Percentiles rank a stretch among this genome's conserved stretches.
These are phyloP conservation scores for Spicauda simplicius DNA, from an alignment of 2,888 invertebrate genomes.

Conservation along the genomic window DNA sequence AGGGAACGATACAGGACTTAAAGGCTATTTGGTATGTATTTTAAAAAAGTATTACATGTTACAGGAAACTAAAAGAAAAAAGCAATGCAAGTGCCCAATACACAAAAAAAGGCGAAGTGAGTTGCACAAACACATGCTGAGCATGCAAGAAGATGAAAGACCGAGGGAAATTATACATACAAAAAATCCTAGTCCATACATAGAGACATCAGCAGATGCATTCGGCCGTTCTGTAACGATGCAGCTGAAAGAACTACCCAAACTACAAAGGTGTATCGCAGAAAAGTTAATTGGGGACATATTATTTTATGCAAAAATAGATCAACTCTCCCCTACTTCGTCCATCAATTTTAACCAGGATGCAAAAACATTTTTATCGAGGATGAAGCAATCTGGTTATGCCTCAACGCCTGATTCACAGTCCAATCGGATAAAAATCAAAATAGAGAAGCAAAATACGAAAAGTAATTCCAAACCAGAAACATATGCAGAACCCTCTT, in stretches of 20 bases:
- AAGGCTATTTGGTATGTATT: background rate
- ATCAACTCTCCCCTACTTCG: background rate
- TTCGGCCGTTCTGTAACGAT: background rate
- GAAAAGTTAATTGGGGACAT: slow-evolving; percentile 5
- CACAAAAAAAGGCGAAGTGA: background rate
- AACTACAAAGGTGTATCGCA: background rate
- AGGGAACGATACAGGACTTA: no score
- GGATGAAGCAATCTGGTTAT: background rate
- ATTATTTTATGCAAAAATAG: slow-evolving; percentile 3
- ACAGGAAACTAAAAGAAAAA: background rate
- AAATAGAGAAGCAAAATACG: background rate
- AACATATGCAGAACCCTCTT: background rate
- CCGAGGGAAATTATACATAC: background rate
- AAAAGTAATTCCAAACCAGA: slow-evolving; percentile 1
- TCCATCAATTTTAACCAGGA: background rate
- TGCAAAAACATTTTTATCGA: background rate
- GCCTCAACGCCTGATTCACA: background rate
- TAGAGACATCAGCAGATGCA: background rate
- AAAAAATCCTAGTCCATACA: background rate
- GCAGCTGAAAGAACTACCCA: background rate
- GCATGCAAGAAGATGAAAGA: background rate
- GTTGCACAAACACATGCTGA: background rate
- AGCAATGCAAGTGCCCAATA: background rate
- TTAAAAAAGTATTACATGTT: background rate
- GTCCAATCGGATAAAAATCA: background rate